Conservation (phyloP, 2,888 invertebrate genomes). For the Nomada fabriciana region DNA sequence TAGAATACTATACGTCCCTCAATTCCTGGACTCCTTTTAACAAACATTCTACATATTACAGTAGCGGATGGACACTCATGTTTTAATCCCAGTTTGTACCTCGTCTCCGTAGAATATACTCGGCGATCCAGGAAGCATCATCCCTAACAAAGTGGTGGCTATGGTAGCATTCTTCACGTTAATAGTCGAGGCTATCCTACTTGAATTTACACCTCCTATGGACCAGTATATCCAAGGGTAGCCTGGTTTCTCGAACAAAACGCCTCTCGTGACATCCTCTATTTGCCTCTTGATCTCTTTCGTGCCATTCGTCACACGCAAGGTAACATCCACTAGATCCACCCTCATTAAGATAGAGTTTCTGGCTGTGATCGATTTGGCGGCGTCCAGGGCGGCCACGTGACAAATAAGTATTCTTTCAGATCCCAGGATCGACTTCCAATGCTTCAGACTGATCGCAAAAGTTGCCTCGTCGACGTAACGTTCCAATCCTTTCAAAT, state of each 20-base stretch:
- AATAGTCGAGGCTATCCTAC: conserved; percentile 86
- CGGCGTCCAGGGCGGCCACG: conserved; percentile 86
- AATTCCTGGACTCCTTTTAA: background rate
- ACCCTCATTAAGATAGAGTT: conserved; percentile 88
- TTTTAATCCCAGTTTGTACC: conserved; percentile 85
- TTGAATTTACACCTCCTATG: conserved; percentile 88
- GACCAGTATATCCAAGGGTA: conserved; percentile 94
- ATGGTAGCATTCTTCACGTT: conserved; percentile 87
- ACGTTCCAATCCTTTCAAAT: conserved; percentile 91
- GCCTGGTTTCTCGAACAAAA: conserved; percentile 87
- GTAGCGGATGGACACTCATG: background rate
- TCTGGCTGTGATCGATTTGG: conserved; percentile 84
- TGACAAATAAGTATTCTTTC: conserved; percentile 89
- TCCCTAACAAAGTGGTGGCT: conserved; percentile 89
- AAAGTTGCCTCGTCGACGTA: conserved; percentile 88
- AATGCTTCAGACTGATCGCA: conserved; percentile 86
- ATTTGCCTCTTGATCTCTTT: conserved; percentile 87
- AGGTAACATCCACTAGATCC: conserved; percentile 90
- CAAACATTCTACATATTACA: background rate
- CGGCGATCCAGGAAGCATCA: conserved; percentile 94
- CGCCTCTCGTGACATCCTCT: conserved; percentile 86
- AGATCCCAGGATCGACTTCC: conserved; percentile 89
- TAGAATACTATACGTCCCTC: background rate
- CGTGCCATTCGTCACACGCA: conserved; percentile 87
- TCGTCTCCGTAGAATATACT: conserved; percentile 97